A percentile compares a stretch with the other conserved stretches of the same genome.
phyloP scores from a whole-genome alignment of 1,140 invertebrate species.

The Aleiodes sp. region DNA sequence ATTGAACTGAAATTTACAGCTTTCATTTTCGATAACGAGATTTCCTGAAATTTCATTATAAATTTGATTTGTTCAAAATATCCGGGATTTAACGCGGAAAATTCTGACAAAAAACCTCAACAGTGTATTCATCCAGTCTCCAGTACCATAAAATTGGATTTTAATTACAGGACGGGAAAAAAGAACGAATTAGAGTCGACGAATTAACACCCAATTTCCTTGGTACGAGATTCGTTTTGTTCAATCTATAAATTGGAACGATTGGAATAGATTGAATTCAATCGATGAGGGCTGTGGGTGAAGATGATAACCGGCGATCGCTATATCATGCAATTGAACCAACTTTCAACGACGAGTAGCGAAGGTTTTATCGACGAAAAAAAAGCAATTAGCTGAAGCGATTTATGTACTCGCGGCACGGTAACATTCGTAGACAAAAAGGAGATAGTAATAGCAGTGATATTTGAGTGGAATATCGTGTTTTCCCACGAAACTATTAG shows the following conservation, averaged over 20 bases:
- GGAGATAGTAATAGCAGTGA: too few species aligned
- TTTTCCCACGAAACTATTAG: too few species aligned
- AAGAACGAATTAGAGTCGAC: neutral
- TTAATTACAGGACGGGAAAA: neutral
- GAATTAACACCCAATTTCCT: neutral
- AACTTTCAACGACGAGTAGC: neutral
- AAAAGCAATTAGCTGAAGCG: neutral
- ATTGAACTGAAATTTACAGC: too few species aligned
- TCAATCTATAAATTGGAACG: conserved; percentile 7
- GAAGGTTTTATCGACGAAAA: neutral
- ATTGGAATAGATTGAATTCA: conserved; percentile 15
- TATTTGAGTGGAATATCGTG: too few species aligned
- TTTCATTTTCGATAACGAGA: too few species aligned
- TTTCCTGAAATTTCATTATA: too few species aligned
- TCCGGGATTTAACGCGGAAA: too few species aligned
- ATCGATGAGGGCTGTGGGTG: neutral
- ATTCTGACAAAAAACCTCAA: too few species aligned
- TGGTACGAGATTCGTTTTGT: conserved; percentile 7
- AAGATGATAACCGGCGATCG: conserved; percentile 17
- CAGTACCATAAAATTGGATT: too few species aligned
- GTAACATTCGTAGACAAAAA: too few species aligned
- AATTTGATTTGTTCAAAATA: too few species aligned
- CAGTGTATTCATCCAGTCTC: too few species aligned
- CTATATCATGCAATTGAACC: conserved; percentile 20
- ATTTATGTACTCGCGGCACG: neutral